Evolutionary conservation across 1,140 invertebrate genomes (phyloP), one percentile per base, ranked within the genome.

Genomic region (Scaptodrosophila lebanonensis): DNA sequence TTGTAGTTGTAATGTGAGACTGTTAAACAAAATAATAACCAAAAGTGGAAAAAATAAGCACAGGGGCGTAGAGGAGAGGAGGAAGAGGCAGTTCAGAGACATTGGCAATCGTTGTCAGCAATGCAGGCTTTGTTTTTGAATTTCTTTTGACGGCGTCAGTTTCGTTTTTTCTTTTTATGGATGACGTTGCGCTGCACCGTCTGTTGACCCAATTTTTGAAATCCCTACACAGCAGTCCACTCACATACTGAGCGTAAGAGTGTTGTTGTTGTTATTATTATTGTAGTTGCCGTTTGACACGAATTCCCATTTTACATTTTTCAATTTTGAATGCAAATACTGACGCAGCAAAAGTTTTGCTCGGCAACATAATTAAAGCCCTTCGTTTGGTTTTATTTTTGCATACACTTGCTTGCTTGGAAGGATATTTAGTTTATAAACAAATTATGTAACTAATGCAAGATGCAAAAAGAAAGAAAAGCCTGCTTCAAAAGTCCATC

Each of bases 301-400:
- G 49, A 40, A 27, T 40, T 22, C 12, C 7, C 42, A 38, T 43
- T 20, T 54, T 27, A 61, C 30, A n/a, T n/a, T n/a, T n/a, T n/a
- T n/a, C n/a, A n/a, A n/a, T n/a, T n/a, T n/a, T n/a, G n/a, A n/a
- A n/a, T n/a, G n/a, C n/a, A n/a, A n/a, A n/a, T n/a, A n/a, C n/a
- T n/a, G n/a, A n/a, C n/a, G n/a, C 51, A 25, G 25, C 50, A 16
- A 56, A 15, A 22, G 57, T 40, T n/a, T n/a, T n/a, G n/a, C n/a
- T n/a, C n/a, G n/a, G n/a, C n/a, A n/a, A 40, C 12, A 54, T 70
- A 70, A 70, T 70, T 65, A 53, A 65, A 36, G 39, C 8, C 17
- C 36, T 11, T 48, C 27, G 45, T 33, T 3, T 25, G 22, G 22
- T 4, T 3, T 8, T 4, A 3, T 25, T 25, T 25, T 25, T 4